These are phyloP conservation scores for Tiaroga cobitis DNA, from an alignment of 2,797 vertebrate species.

Conservation along the genomic window DNA sequence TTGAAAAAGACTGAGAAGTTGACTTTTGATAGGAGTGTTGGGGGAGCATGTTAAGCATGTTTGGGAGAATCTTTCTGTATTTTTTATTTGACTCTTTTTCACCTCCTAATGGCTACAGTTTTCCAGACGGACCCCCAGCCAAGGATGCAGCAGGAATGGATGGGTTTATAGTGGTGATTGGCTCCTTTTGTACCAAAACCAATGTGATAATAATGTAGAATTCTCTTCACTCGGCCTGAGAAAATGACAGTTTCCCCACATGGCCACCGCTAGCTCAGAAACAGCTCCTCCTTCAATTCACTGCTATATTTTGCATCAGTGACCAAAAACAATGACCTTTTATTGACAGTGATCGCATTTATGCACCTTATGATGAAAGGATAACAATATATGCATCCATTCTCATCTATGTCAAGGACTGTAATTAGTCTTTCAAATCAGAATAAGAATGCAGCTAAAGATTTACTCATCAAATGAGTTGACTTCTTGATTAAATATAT, in stretches of 20 bases:
- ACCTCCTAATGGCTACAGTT: conserved; percentile 70
- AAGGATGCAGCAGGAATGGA: conserved; percentile 71
- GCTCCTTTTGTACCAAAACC: conserved; percentile 76
- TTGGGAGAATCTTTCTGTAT: conserved; percentile 5
- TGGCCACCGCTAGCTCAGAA: conserved; percentile 39
- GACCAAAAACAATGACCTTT: conserved; percentile 20
- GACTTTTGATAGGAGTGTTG: conserved; percentile 6
- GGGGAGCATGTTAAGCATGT: not conserved
- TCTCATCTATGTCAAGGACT: not conserved
- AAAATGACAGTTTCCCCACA: conserved; percentile 60
- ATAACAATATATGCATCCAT: conserved; percentile 1
- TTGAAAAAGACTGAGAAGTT: not conserved
- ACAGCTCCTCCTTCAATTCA: not conserved
- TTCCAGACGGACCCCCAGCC: conserved; percentile 70
- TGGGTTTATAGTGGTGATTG: conserved; percentile 73
- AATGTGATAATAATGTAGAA: conserved; percentile 78
- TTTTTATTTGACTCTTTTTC: conserved; percentile 33
- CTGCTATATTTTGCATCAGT: not conserved
- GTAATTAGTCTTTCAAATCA: conserved; percentile 10
- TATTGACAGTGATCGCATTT: conserved; percentile 8
- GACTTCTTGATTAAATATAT: conserved; percentile 22
- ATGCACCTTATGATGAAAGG: not conserved
- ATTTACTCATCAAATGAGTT: conserved; percentile 17
- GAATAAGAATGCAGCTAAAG: conserved; percentile 19
- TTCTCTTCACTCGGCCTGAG: conserved; percentile 69